These are phyloP conservation scores for Salmo trutta DNA, from an alignment of 2,797 vertebrate genomes.

Conservation along the genomic window DNA sequence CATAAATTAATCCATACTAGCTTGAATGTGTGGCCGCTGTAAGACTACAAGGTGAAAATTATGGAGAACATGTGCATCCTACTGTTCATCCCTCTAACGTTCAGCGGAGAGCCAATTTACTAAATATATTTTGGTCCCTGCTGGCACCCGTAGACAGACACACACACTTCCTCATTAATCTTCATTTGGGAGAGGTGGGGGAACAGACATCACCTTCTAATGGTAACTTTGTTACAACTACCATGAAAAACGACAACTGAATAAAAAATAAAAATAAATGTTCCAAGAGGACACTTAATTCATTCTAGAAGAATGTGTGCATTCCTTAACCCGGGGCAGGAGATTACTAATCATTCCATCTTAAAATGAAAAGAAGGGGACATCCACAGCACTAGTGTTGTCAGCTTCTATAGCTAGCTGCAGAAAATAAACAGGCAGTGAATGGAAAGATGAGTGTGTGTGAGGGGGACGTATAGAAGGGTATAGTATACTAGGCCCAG, in stretches of 20 bases:
- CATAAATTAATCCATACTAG: neutral
- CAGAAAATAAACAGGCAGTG: neutral
- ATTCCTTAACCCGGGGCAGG: neutral
- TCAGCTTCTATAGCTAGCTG: neutral
- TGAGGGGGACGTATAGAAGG: neutral
- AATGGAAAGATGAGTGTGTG: neutral
- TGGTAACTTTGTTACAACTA: neutral
- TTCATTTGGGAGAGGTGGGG: neutral
- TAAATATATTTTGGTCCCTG: neutral
- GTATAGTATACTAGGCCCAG: neutral
- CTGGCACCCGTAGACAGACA: neutral
- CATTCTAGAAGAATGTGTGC: neutral
- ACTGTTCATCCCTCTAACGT: neutral
- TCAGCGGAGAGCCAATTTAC: neutral
- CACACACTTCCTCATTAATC: constrained; percentile 1
- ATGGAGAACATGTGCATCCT: neutral
- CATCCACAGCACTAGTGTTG: neutral
- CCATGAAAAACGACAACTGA: neutral
- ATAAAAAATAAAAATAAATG: neutral
- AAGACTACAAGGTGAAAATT: neutral
- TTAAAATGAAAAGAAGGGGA: neutral
- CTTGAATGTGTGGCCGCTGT: neutral
- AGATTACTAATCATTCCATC: neutral
- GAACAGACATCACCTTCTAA: constrained; percentile 1
- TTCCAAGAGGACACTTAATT: neutral